Conservation (phyloP, 2,113 vertebrate species). For the Osmerus mordax region DNA sequence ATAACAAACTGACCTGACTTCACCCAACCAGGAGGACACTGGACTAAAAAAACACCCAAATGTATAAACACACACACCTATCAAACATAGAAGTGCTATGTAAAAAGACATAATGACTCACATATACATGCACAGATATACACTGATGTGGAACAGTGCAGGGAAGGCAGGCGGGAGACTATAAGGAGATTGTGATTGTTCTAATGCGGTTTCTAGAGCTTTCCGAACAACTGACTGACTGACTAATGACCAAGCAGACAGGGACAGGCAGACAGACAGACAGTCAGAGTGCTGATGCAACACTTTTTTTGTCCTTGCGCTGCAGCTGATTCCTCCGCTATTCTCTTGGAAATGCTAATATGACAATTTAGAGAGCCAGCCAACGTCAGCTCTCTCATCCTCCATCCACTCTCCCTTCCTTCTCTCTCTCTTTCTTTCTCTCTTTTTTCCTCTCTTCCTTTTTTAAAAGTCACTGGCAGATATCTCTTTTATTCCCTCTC, state of each 20-base stretch:
- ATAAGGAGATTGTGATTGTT: too few relatives aligned
- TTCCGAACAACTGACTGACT: not conserved
- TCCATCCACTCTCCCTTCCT: not conserved
- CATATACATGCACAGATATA: not conserved
- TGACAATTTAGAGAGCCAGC: not conserved
- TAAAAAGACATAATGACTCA: not conserved
- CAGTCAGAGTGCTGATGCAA: not conserved
- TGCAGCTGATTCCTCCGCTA: not conserved
- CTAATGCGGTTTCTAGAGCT: too few relatives aligned
- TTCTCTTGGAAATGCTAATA: conserved; percentile 1
- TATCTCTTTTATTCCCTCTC: not conserved
- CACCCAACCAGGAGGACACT: not conserved
- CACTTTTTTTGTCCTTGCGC: not conserved
- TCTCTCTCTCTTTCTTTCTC: not conserved
- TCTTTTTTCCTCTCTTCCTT: not conserved
- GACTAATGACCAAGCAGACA: not conserved
- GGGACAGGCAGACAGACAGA: not conserved
- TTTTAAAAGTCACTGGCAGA: too few relatives aligned
- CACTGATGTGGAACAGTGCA: not conserved
- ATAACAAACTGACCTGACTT: too few relatives aligned
- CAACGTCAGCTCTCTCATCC: not conserved
- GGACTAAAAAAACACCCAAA: not conserved
- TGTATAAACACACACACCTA: not conserved
- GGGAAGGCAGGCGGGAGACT: not conserved
- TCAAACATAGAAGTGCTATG: too few relatives aligned